A percentile compares a stretch with the other conserved stretches of the same genome.
Conservation (phyloP, 2,113 vertebrate genomes). For the Orycteropus afer region DNA sequence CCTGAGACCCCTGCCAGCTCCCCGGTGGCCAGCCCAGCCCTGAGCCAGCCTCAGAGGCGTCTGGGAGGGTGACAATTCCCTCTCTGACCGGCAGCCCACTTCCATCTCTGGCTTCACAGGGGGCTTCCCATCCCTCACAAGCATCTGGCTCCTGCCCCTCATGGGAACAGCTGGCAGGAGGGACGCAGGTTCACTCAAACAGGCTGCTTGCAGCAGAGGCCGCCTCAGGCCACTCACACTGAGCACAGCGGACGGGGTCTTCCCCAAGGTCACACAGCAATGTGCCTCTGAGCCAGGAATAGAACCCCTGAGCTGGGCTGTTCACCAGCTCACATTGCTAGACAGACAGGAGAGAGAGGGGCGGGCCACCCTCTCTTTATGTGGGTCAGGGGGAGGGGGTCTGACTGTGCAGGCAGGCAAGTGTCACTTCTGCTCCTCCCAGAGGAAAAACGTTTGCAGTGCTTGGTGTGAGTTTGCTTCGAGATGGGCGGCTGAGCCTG, state of each 20-base stretch:
- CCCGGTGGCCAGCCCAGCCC: neutral
- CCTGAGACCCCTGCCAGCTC: neutral
- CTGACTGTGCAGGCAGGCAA: neutral
- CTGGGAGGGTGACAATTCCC: accelerated
- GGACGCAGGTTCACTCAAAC: neutral
- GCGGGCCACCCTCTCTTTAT: neutral
- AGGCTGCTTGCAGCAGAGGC: neutral
- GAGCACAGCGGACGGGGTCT: neutral
- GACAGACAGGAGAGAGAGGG: neutral
- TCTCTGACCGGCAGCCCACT: accelerated
- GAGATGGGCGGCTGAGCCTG: neutral
- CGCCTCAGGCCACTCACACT: neutral
- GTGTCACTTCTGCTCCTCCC: neutral
- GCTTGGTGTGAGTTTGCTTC: neutral
- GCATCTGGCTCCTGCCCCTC: neutral
- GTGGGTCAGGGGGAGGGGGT: conserved; percentile 9
- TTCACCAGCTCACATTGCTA: neutral
- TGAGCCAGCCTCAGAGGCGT: neutral
- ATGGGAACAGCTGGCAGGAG: neutral
- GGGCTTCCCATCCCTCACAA: too few relatives aligned
- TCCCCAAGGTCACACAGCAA: conserved; percentile 62
- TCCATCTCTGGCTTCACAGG: too few relatives aligned
- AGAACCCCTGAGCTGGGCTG: conserved; percentile 42
- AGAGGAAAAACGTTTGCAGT: neutral
- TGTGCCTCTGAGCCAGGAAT: conserved; percentile 64